Evolutionary conservation across 2,113 vertebrate species (phyloP).

Genomic region (Excalfactoria chinensis): DNA sequence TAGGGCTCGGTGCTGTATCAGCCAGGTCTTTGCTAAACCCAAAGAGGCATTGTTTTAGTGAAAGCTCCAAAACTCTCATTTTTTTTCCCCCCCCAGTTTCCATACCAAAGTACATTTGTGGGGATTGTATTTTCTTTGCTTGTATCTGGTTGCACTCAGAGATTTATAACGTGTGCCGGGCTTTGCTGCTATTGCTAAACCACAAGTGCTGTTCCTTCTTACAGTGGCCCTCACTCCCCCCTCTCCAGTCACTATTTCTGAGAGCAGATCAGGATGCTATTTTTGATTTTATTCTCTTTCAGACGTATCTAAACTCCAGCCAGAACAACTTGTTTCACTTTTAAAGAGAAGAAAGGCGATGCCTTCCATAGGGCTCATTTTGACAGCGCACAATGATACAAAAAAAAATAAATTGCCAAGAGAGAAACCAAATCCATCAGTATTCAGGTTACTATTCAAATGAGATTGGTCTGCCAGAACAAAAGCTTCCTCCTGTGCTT

Average conservation of each 20-base stretch:
- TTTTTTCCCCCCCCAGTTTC: not conserved
- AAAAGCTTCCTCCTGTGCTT: not conserved
- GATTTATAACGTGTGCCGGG: not conserved
- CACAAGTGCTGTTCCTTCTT: not conserved
- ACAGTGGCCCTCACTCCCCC: not conserved
- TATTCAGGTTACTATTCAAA: not conserved
- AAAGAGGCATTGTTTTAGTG: not conserved
- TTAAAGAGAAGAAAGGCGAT: not conserved
- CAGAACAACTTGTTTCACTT: not conserved
- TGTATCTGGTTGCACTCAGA: not conserved
- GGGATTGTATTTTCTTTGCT: not conserved
- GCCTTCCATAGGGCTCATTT: not conserved
- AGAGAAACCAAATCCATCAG: not conserved
- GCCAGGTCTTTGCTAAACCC: not conserved
- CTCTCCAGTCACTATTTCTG: not conserved
- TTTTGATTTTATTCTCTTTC: not conserved
- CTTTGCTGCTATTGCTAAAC: not conserved
- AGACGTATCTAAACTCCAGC: not conserved
- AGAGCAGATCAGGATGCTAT: not conserved
- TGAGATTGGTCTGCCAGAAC: not conserved
- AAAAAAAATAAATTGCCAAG: not conserved
- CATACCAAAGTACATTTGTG: accelerated
- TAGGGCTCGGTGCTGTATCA: not conserved
- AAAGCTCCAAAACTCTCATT: not conserved
- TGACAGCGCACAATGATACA: not conserved